Base-by-base conservation (phyloP, 2,797 vertebrate species). In the Sternotherus odoratus region DNA sequence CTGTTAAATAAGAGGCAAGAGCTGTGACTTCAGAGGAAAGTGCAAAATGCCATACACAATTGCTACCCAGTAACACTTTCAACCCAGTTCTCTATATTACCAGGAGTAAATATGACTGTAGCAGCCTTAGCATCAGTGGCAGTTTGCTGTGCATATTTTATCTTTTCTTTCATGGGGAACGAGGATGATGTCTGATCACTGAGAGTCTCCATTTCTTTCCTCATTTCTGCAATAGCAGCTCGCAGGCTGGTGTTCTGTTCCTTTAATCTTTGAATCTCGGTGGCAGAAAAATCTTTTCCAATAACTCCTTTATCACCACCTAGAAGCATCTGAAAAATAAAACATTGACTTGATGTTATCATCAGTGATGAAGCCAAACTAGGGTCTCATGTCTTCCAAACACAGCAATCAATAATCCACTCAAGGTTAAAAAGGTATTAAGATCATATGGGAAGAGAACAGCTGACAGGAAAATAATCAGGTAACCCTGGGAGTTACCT, bases 161-260 rank as follows among this genome's bases (percentile, higher is more conserved):
- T 39, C 74, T 48, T 28, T 12, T 33, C n/a, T 92, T 8, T 23
- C 6, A 3, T 5, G 86, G 56, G 75, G 53, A 39, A 86, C 49
- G 75, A 89, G 49, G 94, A 33, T 9, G 77, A 82, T 15, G 93
- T 80, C 16, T 97, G 97, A 39, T 94, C 83, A 63, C 96, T 96
- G 16, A 99, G 97, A 9, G 63, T 91, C 74, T 99, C 99, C 99
- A 99, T 99, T 89, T 99, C 98, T 72, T 97, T 98, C 95, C 98
- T 98, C 99, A 99, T 99, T 90, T 99, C 98, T 15, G 98, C 87
- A 24, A 99, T 84, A 15, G 98, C 98, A 1, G 89, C 93, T 46
- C 98, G 98, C 90, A 99, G 96, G 91, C 80, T 97, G 15, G 82
- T 82, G 93, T 99, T 99, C 96, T 99, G 98, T 92, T 99, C 97